A percentile compares a stretch with the other conserved stretches of the same genome.
Conservation (phyloP, 2,797 vertebrate species). For the Cossypha caffra region DNA sequence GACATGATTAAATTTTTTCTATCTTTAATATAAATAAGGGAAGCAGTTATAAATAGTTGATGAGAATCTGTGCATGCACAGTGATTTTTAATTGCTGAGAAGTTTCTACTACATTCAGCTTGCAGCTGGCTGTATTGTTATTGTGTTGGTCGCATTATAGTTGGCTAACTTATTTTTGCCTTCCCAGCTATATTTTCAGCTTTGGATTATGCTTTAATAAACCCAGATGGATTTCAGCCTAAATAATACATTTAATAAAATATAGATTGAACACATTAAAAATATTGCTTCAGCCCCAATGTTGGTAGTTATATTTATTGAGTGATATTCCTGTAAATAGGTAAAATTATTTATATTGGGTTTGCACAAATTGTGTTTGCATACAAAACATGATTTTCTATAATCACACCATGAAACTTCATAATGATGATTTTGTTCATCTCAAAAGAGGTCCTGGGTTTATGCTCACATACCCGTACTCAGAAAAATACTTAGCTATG, state of each 20-base stretch:
- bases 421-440: neutral
- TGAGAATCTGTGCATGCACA: slow-evolving; percentile 16
- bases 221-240: slow-evolving; percentile 23
- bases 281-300: neutral
- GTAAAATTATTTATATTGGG: neutral
- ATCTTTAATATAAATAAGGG: slow-evolving; percentile 49
- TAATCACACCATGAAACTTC: neutral
- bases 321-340: neutral
- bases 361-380: neutral
- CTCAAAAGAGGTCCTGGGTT: neutral
- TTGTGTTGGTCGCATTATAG: slow-evolving; percentile 23
- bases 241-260: neutral
- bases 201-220: slow-evolving; percentile 27
- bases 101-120: slow-evolving; percentile 44
- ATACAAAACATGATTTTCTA: neutral
- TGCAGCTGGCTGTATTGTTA: slow-evolving; percentile 57
- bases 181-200: slow-evolving; percentile 23
- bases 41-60: slow-evolving; percentile 53
- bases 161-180: slow-evolving; percentile 51
- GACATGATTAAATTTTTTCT: neutral
- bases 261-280: neutral
- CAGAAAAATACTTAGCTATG: neutral
- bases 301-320: neutral
- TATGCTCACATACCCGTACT: neutral
- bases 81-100: slow-evolving; percentile 54